Base-by-base conservation (phyloP, 2,113 vertebrate genomes). In the Tetraodon nigroviridis region DNA sequence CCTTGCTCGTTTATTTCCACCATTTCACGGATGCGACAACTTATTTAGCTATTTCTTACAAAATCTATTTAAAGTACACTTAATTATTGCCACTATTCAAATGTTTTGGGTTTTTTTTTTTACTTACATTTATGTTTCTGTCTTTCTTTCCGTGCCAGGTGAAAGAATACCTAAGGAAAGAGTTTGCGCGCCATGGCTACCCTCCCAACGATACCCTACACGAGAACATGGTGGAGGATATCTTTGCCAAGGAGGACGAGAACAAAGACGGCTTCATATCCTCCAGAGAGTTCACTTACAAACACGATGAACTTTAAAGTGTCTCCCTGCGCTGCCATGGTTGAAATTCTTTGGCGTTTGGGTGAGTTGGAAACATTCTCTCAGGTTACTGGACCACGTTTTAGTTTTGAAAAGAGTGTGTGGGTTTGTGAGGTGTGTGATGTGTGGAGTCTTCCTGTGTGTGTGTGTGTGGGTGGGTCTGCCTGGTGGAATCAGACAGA, bases 171-270 rank as follows among this genome's bases (percentile, higher is more conserved):
- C 89, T 99, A 81, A 93, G 89, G 82, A 93, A 93, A 62, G 97
- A 99, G 82, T 98, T 96, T 88, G 92, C 95, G 87, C 94, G 89
- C 46, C 92, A 97, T 15, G 94, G 94, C 60, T 92, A 93, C 20
- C 73, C 92, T 57, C 87, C 95, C 57, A 98, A 99, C 50, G 95
- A 97, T 67, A 98, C 93, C 0, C 92, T 97, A 40, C 95, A 98
- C 1, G 94, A 97, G 75, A 88, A 83, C 81, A 92, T 99, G 90
- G 88, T 93, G 60, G 90, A 93, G 53, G 93, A 98, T 52, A 98
- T 99, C 73, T 99, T 99, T 78, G 82, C 91, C 73, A 96, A 93
- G 86, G 97, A 99, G 90, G 97, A 99, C 73, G 90, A 94, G 85
- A 94, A 99, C 70, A 87, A 86, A 52, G 97, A 98, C 6, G 96